Evolutionary conservation across 2,888 invertebrate genomes (phyloP), one percentile per base, ranked within the genome.

Genomic region (Salticus scenicus): DNA sequence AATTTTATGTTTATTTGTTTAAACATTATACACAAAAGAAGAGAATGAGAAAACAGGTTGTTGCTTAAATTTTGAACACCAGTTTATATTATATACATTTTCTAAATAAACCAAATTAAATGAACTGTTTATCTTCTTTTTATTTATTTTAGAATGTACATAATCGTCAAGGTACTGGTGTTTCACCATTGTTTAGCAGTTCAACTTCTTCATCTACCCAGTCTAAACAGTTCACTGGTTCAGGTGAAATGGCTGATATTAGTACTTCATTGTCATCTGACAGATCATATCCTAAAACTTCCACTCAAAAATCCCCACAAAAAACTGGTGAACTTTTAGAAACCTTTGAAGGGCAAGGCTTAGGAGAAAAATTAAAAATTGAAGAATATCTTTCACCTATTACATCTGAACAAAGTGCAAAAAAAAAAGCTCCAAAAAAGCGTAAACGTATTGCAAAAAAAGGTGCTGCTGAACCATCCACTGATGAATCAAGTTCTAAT

Each of bases 231-330:
- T 51, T 33, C 28, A 47, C 76, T 37, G 14, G 64, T 0, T 41
- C 69, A 47, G 69, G 76, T 1, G 72, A 66, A 31, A 64, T 81
- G 30, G 80, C 67, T 33, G 86, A 86, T 47, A 57, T 86, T 37
- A 77, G 79, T 33, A 51, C 64, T 30, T 76, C 74, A 28, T 67
- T 51, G 33, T 70, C 80, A 47, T 70, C 80, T 7, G 67, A 63
- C 14, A 78, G 78, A 30, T 84, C 79, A 31, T 42, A 27, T 0
- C 72, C 51, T 24, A 84, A 77, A 42, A 84, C 83, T 10, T 84
- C 83, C 8, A 84, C 83, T 2, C 83, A 84, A 41, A 84, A 77
- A 24, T 77, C 83, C n/a, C 51, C 83, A 14, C 31, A 72, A 7
- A 28, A 27, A 4, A 42, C 71, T 12, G 51, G 4, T 57, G 24